phyloP scores from a whole-genome alignment of 35 echinoderm and acorn worm species.

The Antedon bifida region DNA sequence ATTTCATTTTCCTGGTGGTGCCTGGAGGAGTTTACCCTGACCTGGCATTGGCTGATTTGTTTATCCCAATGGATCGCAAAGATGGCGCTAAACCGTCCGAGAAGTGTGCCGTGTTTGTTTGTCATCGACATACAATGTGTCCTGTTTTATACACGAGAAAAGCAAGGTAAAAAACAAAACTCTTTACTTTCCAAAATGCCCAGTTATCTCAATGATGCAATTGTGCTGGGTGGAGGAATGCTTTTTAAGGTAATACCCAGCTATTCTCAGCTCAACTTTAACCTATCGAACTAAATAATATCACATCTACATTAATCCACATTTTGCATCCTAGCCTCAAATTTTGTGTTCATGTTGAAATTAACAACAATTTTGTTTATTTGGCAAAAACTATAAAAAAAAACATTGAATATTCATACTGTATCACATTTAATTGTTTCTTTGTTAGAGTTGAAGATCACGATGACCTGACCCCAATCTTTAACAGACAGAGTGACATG shows the following conservation, averaged over 20 bases:
- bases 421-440: too few species aligned
- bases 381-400: too few species aligned
- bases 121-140: conserved; percentile 66
- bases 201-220: too few species aligned
- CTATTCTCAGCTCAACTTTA: neutral
- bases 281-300: too few species aligned
- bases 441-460: conserved; percentile 85
- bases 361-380: too few species aligned
- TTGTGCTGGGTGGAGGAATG: too few species aligned
- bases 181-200: too few species aligned
- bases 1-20: conserved; percentile 73
- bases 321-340: too few species aligned
- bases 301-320: too few species aligned
- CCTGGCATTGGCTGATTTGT: conserved; percentile 50
- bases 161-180: conserved; percentile 46
- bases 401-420: too few species aligned
- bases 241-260: neutral
- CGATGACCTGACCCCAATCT: conserved; percentile 97
- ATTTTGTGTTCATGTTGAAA: too few species aligned
- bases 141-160: conserved; percentile 91
- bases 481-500: conserved; percentile 99
- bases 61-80: conserved; percentile 35
- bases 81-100: conserved; percentile 35
- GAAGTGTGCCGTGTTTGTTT: conserved; percentile 46
- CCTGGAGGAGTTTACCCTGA: conserved; percentile 66